Evolutionary conservation across 2,113 vertebrate species (phyloP), one percentile per base, ranked within the genome.

Genomic region (Dolichallabes microphthalmus): DNA sequence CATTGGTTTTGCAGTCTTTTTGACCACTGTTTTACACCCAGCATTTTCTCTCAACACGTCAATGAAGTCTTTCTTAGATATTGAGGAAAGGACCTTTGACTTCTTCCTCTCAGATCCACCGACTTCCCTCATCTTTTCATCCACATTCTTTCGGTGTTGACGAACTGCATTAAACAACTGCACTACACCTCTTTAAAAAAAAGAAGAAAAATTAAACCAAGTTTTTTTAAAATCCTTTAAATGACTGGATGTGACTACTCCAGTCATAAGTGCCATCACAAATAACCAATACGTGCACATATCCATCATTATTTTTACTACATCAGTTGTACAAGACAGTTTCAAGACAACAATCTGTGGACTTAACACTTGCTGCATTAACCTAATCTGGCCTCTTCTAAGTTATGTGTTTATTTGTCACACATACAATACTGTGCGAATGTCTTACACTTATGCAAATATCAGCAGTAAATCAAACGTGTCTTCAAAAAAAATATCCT

Each of bases 51-150:
- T 93, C 52, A 99, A 92, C 2, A 98, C 96, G 58, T 92, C 89
- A 1, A 99, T 98, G 90, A 99, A 99, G 89, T 99, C 97, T 87
- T 90, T 98, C 92, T 98, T 98, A 12, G 97, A 96, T 77, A 99
- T 95, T 0, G 96, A 93, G 0, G 96, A 95, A 11, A 99, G 90
- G 60, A 99, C 89, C 88, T 98, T 98, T 55, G 96, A 93, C 57
- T 95, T 97, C 86, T 96, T 97, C 86, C 96, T 96, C 9, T 96
- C 93, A 0, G 97, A 99, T 55, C 90, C 89, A 3, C 96, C 97
- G 0, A 86, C 94, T 82, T 96, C 95, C 90, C 96, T 97, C 85
- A 97, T 84, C 86, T 96, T 94, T 8, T 96, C 95, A 30, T 96
- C 94, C 5, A 98, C 64, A 0, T 93, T 96, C 85, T 95, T 96